Evolutionary conservation across 1,140 invertebrate species (phyloP).

Genomic region (Nomia melanderi): DNA sequence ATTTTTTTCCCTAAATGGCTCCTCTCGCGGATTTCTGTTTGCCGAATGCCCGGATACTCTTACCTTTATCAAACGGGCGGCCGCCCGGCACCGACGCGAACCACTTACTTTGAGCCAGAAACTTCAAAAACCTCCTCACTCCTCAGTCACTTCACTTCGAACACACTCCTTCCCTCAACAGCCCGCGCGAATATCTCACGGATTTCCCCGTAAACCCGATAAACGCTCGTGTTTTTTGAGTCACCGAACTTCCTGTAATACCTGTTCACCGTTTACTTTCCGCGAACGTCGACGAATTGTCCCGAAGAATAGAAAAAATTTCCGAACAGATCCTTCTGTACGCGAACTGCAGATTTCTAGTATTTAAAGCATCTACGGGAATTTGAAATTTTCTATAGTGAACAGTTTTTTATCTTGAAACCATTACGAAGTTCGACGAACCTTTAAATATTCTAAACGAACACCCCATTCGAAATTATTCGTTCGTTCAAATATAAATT

Average conservation of each 20-base stretch:
- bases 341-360: too few species aligned
- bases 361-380: too few species aligned
- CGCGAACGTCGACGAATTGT: neutral
- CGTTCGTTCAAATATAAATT: too few species aligned
- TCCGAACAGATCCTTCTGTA: neutral
- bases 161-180: neutral
- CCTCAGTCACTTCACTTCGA: conserved; percentile 6
- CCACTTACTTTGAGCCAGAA: conserved; percentile 11
- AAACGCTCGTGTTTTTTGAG: neutral
- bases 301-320: neutral
- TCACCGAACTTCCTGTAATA: neutral
- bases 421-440: too few species aligned
- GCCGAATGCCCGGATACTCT: neutral
- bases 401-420: too few species aligned
- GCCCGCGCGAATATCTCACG: neutral
- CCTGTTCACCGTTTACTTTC: neutral
- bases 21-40: neutral
- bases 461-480: too few species aligned
- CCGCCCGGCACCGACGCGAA: neutral
- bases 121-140: neutral
- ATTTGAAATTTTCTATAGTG: too few species aligned
- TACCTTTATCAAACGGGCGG: neutral
- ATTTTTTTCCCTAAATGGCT: neutral
- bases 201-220: neutral
- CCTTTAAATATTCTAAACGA: too few species aligned